Conservation (phyloP, 2,888 invertebrate genomes). For the Phyllotreta cruciferae region DNA sequence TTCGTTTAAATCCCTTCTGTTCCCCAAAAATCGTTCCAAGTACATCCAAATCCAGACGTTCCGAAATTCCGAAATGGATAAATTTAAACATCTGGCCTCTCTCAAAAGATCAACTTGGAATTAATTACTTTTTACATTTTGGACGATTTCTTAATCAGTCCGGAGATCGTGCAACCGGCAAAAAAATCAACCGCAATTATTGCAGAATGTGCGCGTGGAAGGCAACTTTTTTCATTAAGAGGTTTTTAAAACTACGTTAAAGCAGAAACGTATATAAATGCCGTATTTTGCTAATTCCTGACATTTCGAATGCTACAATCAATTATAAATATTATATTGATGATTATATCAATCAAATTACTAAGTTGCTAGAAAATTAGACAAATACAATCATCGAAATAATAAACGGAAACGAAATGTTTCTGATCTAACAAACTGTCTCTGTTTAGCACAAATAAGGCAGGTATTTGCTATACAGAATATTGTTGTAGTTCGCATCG, state of each 20-base stretch:
- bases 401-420: no score
- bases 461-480: no score
- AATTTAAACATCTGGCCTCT: conserved; percentile 54
- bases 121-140: conserved; percentile 51
- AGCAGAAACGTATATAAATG: background rate
- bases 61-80: conserved; percentile 41
- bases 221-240: conserved; percentile 13
- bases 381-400: no score
- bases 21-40: conserved; percentile 48
- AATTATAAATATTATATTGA: no score
- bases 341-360: no score
- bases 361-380: no score
- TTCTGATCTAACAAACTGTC: no score
- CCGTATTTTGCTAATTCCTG: no score
- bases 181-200: conserved; percentile 27
- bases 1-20: conserved; percentile 54
- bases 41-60: conserved; percentile 51
- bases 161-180: conserved; percentile 27
- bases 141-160: conserved; percentile 48
- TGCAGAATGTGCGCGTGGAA: conserved; percentile 1
- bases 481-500: background rate
- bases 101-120: conserved; percentile 52
- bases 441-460: no score
- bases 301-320: no score
- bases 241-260: conserved; percentile 10